Evolutionary conservation across 2,113 vertebrate species (phyloP), one percentile per base, ranked within the genome.

Genomic region (Crypturellus undulatus): DNA sequence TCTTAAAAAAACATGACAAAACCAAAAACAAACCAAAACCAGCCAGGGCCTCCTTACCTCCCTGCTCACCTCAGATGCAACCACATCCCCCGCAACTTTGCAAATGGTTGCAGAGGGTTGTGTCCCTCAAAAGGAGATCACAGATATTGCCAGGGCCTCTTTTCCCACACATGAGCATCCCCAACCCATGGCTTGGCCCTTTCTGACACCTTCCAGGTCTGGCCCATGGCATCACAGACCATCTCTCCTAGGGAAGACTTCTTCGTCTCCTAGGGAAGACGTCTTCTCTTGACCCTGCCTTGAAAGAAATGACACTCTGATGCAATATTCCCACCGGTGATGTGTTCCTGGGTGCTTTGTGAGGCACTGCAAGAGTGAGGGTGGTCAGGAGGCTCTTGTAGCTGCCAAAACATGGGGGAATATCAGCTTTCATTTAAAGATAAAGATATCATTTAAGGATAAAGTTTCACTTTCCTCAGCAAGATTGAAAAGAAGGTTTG

Each of bases 171-270:
- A 43, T 14, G 38, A 38, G 38, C 38, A 43, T 21, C 15, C 28
- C 32, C 68, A 83, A 8, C 28, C 8, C 6, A 0, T 0, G 3
- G 2, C 4, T 13, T 56, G 34, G 38, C 28, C 54, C 56, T 56
- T 79, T 42, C 70, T 75, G 54, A 16, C 54, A 56, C 28, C 54
- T 56, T 56, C 54, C 54, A 30, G 26, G 28, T 56, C 26, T 30
- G 28, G 28, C 54, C 54, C 54, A 30, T 9, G 28, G 28, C 15
- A 30, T 26, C 15, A 30, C 30, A 15, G 54, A 14, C 54, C 54
- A 9, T 30, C 16, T 56, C 54, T 56, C 54, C 30, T 20, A 10
- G 16, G 47, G n/a, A 51, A 51, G 68, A 14, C 26, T n/a, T n/a
- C n/a, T n/a, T n/a, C n/a, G n/a, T 56, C 54, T 56, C 54, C 30